Evolutionary conservation across 2,888 invertebrate species (phyloP), one percentile per base, ranked within the genome.

Genomic region (Agrochola lychnidis): DNA sequence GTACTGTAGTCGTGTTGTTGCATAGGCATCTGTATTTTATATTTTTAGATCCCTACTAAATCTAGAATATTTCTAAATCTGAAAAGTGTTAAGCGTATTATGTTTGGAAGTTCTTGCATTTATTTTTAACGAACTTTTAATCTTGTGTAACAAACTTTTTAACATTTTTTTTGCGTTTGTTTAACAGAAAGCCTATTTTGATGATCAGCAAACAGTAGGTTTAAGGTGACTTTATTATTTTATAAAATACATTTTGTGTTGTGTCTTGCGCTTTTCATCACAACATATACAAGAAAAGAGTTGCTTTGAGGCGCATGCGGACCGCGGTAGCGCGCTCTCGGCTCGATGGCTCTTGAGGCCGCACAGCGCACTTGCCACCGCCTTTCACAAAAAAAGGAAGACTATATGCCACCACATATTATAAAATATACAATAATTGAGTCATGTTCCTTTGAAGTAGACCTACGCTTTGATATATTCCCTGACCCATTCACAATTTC

Each of bases 271-370:
- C 93, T 94, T 94, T 94, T 94, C 92, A 93, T 91, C 87, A 88
- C 85, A 83, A 91, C 90, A 94, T 93, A 91, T 91, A 90, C 87
- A 92, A 91, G 92, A 89, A 91, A 92, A 91, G 90, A 89, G 90
- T 91, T 93, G 92, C 93, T 95, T 94, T 94, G 94, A 93, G 90
- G 93, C 92, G 92, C 92, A 94, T 92, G 93, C 93, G 92, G 91
- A 85, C 88, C 91, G 86, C 72, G 91, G 91, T 85, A 85, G 89
- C 90, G 86, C 87, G 91, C 94, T 90, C 95, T 95, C 90, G 90
- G 89, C 95, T 95, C 88, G 91, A 96, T 95, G 94, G 92, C 94
- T 88, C 96, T 96, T 91, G 91, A 95, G 92, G 91, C 83, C 90
- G 91, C 90, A 91, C 89, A 91, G 92, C 91, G 89, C 93, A 91